These are phyloP conservation scores for Brotogeris chrysoptera DNA, from an alignment of 2,797 vertebrate genomes.

Conservation along the genomic window DNA sequence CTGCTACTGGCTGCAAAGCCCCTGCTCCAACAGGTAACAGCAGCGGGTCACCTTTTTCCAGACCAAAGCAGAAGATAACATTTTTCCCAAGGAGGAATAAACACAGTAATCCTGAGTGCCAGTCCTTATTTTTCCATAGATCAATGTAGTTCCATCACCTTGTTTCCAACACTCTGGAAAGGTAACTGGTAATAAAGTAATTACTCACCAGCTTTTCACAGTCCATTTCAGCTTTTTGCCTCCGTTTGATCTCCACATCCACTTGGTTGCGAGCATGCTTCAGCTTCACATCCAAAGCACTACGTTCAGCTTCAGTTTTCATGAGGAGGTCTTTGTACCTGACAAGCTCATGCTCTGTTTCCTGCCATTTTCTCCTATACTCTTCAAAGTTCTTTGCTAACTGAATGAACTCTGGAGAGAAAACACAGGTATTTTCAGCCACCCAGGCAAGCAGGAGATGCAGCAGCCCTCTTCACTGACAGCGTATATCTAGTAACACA, in stretches of 20 bases:
- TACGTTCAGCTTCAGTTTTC: constrained; percentile 88
- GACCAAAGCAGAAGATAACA: neutral
- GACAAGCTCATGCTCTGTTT: constrained; percentile 82
- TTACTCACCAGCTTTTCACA: constrained; percentile 90
- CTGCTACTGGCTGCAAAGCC: constrained; percentile 48
- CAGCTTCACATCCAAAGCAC: constrained; percentile 92
- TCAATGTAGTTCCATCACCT: neutral
- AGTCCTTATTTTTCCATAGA: constrained; percentile 32
- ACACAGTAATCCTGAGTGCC: neutral
- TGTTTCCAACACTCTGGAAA: neutral
- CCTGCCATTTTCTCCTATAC: constrained; percentile 86
- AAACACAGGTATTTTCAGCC: neutral
- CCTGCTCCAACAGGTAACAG: neutral
- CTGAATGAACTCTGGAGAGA: constrained; percentile 88
- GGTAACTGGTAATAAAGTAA: neutral
- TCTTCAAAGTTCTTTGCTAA: constrained; percentile 91
- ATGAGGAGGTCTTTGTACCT: constrained; percentile 87
- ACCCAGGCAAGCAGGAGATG: neutral
- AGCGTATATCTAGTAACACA: neutral
- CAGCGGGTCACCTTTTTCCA: neutral
- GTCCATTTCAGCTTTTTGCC: constrained; percentile 91
- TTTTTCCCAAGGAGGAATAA: neutral
- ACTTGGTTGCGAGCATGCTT: constrained; percentile 98
- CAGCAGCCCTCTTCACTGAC: neutral
- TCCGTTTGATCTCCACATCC: constrained; percentile 93